Base-by-base conservation (phyloP, 2,888 invertebrate species). In the Dasypolia templi region DNA sequence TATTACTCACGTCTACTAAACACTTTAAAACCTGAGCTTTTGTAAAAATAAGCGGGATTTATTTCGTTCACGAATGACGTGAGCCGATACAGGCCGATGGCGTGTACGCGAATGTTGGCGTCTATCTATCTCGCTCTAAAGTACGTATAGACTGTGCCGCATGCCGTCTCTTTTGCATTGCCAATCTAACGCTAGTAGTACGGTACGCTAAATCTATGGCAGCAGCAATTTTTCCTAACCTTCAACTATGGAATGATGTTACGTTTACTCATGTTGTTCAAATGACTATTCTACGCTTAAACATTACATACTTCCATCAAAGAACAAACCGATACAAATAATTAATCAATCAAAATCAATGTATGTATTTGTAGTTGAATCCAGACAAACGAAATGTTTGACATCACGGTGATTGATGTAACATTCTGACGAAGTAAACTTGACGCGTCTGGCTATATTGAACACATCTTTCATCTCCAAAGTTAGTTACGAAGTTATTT, bases 401-500 rank as follows among this genome's bases (percentile, higher is more conserved):
- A 44, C 76, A 56, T 62, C n/a, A 19, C 39, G 32, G 51, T 82
- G 79, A 75, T 69, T 75, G 82, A 76, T 69, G 35, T 44, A 26
- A 39, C 44, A 55, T 32, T 56, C 53, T 61, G 59, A 51, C 71
- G 51, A 65, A 69, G 39, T 32, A 76, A 75, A 68, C 64, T 29
- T 32, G 29, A 56, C 32, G 19, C 32, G 26, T 59, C 26, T 29
- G 53, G 32, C 11, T 46, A 51, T 63, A 63, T 70, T 29, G 62
- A 71, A 42, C 62, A 63, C 17, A 14, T 46, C 53, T 61, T 68
- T 75, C 39, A 75, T 29, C 51, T 32, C n/a, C 55, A 29, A 51
- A 77, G 46, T 76, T 76, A 46, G 42, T 51, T 35, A 61, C 35
- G 49, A 58, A 68, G 7, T 61, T 32, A 46, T 22, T 53, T n/a